Conservation (phyloP, 2,113 vertebrate species). For the Corythornis madagascariensis region DNA sequence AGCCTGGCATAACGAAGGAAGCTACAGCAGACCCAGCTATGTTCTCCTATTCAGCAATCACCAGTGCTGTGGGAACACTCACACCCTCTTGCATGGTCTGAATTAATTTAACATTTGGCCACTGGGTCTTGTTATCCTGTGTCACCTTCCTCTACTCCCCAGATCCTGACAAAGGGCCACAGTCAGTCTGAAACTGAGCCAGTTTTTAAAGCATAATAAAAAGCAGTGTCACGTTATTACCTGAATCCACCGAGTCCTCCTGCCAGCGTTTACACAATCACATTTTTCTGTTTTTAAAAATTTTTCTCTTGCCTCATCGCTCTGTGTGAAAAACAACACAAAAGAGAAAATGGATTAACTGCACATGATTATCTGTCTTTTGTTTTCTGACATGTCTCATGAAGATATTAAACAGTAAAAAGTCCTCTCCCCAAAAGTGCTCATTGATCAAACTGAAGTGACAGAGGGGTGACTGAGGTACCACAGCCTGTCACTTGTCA, state of each 20-base stretch:
- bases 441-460: neutral
- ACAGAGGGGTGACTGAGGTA: neutral
- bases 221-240: conserved; percentile 30
- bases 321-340: conserved; percentile 46
- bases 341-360: conserved; percentile 26
- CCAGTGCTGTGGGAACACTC: neutral
- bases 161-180: neutral
- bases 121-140: neutral
- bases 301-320: conserved; percentile 47
- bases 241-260: conserved; percentile 48
- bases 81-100: neutral
- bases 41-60: neutral
- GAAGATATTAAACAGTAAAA: neutral
- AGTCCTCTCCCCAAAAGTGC: neutral
- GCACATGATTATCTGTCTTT: neutral
- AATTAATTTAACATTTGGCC: conserved; percentile 12
- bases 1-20: neutral
- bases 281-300: conserved; percentile 64
- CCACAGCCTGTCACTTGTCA: neutral
- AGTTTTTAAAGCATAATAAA: neutral
- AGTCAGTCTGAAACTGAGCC: neutral
- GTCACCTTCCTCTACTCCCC: neutral
- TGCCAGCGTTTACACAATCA: conserved; percentile 49
- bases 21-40: neutral
- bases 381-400: neutral